Evolutionary conservation across 2,888 invertebrate species (phyloP), one percentile per base, ranked within the genome.

Genomic region (Nomada ferruginata): DNA sequence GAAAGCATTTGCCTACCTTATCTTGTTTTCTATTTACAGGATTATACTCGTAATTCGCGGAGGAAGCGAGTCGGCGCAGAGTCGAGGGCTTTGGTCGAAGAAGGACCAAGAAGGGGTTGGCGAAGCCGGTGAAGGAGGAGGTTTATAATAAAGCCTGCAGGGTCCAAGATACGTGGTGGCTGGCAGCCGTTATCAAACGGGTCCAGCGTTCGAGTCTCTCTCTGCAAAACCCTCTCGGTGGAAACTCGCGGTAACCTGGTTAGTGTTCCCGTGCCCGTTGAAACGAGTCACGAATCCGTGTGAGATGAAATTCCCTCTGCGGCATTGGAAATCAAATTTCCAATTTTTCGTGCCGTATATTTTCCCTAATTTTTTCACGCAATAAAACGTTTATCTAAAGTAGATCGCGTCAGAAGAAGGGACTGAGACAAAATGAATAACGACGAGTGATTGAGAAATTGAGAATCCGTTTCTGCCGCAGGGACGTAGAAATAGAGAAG

Each of bases 131-230:
- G 78, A 63, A 79, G 82, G 79, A 69, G 79, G 87, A 86, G 92
- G 92, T 93, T 93, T 93, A 93, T 93, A 93, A 93, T 93, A 93
- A 93, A 93, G 93, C 93, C 93, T 93, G 93, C 91, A 90, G 91
- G 90, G 90, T 90, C 90, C 91, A 92, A 93, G 93, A 93, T 93
- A 93, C 89, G 91, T 91, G 89, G 91, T 91, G 89, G 91, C 88
- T 89, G 90, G 90, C 89, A 90, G 89, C 87, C 92, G 92, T 93
- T 93, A 93, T 93, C 93, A 88, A 91, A 86, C 91, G 88, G 90
- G 93, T 93, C 93, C 93, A 92, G 92, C 92, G 88, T 91, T 91
- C 87, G 89, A 89, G 91, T 89, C 88, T 91, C 89, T 91, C 90
- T 87, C 91, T 90, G 87, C 92, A 92, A 91, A 92, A 91, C 88